Conservation (phyloP, 2,888 invertebrate genomes). For the Agrochola lychnidis region DNA sequence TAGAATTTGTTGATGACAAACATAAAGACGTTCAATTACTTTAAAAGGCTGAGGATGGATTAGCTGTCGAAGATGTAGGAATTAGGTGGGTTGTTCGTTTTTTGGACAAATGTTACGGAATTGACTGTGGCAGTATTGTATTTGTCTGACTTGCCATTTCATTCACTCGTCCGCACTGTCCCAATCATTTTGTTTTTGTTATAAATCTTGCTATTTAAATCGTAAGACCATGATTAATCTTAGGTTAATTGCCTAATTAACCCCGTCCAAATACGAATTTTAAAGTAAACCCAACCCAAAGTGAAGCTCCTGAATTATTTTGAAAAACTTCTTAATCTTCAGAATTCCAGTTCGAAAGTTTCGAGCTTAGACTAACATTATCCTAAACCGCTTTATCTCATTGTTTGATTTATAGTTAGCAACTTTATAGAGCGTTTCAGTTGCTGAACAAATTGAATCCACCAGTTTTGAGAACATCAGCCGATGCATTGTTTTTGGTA, state of each 20-base stretch:
- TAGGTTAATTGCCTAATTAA: slow-evolving; percentile 27
- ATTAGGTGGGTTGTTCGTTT: slow-evolving; percentile 60
- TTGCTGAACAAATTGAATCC: slow-evolving; percentile 56
- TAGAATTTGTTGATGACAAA: slow-evolving; percentile 67
- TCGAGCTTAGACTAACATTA: slow-evolving; percentile 61
- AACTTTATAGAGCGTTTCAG: slow-evolving; percentile 57
- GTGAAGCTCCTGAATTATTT: slow-evolving; percentile 39
- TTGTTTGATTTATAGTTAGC: slow-evolving; percentile 67
- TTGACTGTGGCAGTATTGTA: slow-evolving; percentile 41
- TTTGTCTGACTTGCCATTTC: slow-evolving; percentile 42
- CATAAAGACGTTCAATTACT: slow-evolving; percentile 70
- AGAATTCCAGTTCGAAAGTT: slow-evolving; percentile 46
- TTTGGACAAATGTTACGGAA: slow-evolving; percentile 60
- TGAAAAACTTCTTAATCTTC: slow-evolving; percentile 54
- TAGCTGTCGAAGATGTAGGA: slow-evolving; percentile 61
- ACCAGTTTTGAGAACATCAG: slow-evolving; percentile 29
- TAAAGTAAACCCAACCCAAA: slow-evolving; percentile 14
- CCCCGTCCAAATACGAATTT: slow-evolving; percentile 13
- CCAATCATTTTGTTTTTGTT: not conserved
- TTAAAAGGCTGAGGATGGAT: slow-evolving; percentile 67
- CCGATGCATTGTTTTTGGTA: slow-evolving; percentile 28
- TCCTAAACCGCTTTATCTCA: slow-evolving; percentile 63
- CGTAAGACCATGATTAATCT: not conserved
- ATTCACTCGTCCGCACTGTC: slow-evolving; percentile 1
- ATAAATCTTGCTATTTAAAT: not conserved